Conservation (phyloP, 2,797 vertebrate genomes). For the Rousettus madagascariensis region DNA sequence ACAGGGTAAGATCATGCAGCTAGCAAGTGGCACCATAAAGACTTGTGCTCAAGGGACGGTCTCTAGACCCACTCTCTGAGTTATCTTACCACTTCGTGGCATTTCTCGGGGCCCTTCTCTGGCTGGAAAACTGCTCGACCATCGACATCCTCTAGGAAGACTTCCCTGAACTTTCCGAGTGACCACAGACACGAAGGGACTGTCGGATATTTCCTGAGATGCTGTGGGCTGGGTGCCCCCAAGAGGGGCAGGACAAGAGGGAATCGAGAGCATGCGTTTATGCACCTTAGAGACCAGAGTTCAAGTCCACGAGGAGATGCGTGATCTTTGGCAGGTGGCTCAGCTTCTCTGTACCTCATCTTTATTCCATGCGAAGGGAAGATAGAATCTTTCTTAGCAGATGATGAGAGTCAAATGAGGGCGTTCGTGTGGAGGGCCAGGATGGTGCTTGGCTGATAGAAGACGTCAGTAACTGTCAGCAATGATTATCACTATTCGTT, state of each 20-base stretch:
- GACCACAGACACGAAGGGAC: background rate
- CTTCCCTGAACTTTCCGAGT: background rate
- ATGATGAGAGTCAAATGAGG: background rate
- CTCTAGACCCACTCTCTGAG: background rate
- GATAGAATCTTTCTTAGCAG: background rate
- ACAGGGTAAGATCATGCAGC: fast-evolving
- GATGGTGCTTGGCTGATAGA: too few relatives aligned
- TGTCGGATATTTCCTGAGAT: background rate
- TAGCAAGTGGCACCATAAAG: background rate
- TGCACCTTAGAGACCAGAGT: too few relatives aligned
- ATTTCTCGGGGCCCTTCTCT: background rate
- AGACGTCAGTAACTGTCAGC: too few relatives aligned
- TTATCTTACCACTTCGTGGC: background rate
- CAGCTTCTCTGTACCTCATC: too few relatives aligned
- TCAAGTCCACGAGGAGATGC: background rate
- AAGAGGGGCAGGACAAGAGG: background rate
- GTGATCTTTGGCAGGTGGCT: too few relatives aligned
- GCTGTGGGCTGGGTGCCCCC: too few relatives aligned
- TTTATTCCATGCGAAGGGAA: background rate
- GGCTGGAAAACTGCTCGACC: background rate
- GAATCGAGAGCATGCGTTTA: background rate
- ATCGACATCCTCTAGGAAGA: background rate
- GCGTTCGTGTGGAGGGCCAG: background rate
- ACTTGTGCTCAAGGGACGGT: too few relatives aligned
- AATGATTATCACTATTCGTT: too few relatives aligned